Evolutionary conservation across 2,797 vertebrate genomes (phyloP), one percentile per base, ranked within the genome.

Genomic region (Labeo calbasu): DNA sequence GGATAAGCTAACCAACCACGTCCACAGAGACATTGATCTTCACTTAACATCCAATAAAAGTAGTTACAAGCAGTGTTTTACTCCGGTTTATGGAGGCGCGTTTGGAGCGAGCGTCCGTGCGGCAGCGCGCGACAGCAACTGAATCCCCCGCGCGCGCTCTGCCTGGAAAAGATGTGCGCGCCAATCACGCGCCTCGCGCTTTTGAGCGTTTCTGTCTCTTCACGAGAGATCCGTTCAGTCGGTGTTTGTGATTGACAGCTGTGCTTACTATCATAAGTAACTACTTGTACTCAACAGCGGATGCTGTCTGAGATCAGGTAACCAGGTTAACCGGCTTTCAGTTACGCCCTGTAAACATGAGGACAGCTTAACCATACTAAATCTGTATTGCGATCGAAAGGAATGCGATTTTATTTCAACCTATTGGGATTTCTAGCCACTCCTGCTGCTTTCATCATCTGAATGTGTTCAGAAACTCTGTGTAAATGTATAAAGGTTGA

Each of bases 1-100:
- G 86, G 84, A 88, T 88, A 84, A 88, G 85, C 75, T 84, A 83
- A 70, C 72, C 86, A 86, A 69, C 84, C 43, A 86, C 85, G 85
- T 91, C 90, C 89, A 83, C 59, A 0, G 48, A 40, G 53, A 86
- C 84, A 83, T 79, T 0, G 81, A 78, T 71, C 71, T 88, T 79
- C 19, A 78, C 77, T 19, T 57, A 25, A 57, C 32, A 28, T 82
- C 88, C 69, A 84, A 88, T 72, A 75, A 84, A 21, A n/a, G 81
- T 4, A 25, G 79, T 21, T 80, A 88, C 0, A 28, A 68, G 61
- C 25, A 5, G 77, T 21, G 85, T 82, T 90, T 88, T 85, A 87
- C 91, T 88, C 73, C 84, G 81, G 84, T 77, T 86, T 68, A 66
- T 71, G 83, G 71, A 87, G 85, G 92, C 3, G 19, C 46, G 11